Evolutionary conservation across 2,888 invertebrate genomes (phyloP).

Genomic region (Spodoptera littoralis): DNA sequence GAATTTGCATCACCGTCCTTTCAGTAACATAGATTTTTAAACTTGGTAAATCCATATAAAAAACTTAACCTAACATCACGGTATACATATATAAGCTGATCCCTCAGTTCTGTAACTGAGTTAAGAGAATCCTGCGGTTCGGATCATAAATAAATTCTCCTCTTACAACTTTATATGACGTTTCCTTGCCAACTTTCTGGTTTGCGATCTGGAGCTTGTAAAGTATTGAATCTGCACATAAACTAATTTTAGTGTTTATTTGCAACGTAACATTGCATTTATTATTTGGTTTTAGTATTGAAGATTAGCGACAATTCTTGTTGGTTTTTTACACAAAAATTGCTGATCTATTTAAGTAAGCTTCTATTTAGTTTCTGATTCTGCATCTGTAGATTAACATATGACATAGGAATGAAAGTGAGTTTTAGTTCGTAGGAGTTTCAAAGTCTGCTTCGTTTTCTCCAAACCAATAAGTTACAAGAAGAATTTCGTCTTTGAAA

Average conservation of each 20-base stretch:
- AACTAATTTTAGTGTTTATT: not conserved
- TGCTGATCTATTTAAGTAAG: no score
- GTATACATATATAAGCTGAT: constrained; percentile 22
- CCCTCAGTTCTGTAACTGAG: constrained; percentile 36
- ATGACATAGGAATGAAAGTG: no score
- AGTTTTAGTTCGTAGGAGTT: no score
- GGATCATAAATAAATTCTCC: constrained; percentile 34
- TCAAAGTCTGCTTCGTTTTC: no score
- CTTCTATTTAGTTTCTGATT: no score
- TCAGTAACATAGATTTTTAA: no score
- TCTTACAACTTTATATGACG: constrained; percentile 20
- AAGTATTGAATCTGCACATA: constrained; percentile 9
- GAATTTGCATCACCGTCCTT: not conserved
- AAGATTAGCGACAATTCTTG: no score
- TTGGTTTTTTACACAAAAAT: no score
- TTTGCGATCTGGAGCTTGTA: constrained; percentile 1
- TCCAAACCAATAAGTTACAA: no score
- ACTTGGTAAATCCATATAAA: constrained; percentile 5
- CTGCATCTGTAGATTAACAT: no score
- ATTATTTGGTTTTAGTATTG: constrained; percentile 5
- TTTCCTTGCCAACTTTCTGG: constrained; percentile 21
- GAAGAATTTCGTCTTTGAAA: no score
- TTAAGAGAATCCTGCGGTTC: constrained; percentile 20
- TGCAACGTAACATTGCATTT: not conserved
- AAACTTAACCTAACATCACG: constrained; percentile 19